Evolutionary conservation across 2,888 invertebrate genomes (phyloP), one percentile per base, ranked within the genome.

Genomic region (Cryptocephalus primarius): DNA sequence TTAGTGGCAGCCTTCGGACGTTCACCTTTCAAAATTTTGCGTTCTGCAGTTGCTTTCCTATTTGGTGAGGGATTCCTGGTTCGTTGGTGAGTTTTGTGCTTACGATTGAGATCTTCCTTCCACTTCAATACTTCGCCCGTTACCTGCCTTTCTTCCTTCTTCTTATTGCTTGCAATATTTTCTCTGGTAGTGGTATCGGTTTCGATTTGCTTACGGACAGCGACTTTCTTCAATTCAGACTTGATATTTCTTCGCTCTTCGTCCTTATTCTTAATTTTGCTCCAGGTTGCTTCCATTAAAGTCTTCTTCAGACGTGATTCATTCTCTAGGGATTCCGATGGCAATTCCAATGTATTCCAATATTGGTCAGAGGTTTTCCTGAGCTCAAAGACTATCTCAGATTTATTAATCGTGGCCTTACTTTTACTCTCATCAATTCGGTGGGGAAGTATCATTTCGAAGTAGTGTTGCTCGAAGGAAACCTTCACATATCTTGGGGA

Each of bases 401-500:
- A 75, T 41, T 80, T 75, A 39, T 78, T 75, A 44, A 63, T 50
- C 3, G 77, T 76, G 57, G 85, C 85, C 55, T 74, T 76, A 60
- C 86, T 85, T 54, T 73, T 72, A 12, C 72, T 70, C 45, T 77
- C 78, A 57, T 82, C 70, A 1, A 89, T 77, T 8, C 76, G 67
- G 45, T 76, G 69, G 52, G 74, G 68, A n/a, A 87, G 70, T 62
- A 87, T 81, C 38, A 80, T 71, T 72, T 90, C 90, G 61, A 88
- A 83, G 47, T 88, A 72, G 62, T 80, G 86, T 6, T 85, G 84
- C 31, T 77, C 77, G 61, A 76, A 86, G 58, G 82, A 78, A 1
- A 80, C 81, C 71, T 88, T 88, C 9, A 88, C 66, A 63, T 86
- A 88, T 52, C 76, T 74, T 49, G 80, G 76, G 0, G 82, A 75